Conservation (phyloP, 2,113 vertebrate species). For the Artemisiospiza belli region DNA sequence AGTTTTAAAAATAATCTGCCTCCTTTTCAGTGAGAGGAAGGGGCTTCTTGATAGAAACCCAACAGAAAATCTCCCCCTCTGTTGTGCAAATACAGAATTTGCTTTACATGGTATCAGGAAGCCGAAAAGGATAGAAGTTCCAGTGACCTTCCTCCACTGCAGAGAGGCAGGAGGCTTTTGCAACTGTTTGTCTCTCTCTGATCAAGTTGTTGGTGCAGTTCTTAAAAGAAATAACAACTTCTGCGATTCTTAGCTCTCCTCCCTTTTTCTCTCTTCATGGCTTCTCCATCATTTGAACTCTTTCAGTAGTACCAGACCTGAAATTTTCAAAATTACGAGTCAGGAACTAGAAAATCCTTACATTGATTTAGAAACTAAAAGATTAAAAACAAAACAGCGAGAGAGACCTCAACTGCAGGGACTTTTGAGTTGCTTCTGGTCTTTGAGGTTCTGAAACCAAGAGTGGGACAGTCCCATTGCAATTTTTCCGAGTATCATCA, state of each 20-base stretch:
- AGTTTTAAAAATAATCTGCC: not conserved
- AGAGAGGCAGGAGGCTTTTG: not conserved
- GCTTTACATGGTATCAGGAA: not conserved
- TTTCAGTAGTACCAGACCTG: not conserved
- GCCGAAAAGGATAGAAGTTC: not conserved
- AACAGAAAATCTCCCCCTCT: not conserved
- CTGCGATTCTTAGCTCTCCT: not conserved
- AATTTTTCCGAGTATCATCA: rapidly evolving
- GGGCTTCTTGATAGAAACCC: not conserved
- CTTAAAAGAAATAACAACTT: not conserved
- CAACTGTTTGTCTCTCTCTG: not conserved
- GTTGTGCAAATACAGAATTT: not conserved
- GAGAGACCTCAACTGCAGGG: not conserved
- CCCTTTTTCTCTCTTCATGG: not conserved
- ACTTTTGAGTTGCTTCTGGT: not conserved
- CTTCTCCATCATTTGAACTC: not conserved
- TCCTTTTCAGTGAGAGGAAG: not conserved
- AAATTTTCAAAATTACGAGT: not conserved
- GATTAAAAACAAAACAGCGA: not conserved
- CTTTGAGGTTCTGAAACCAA: not conserved
- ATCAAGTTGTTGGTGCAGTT: not conserved
- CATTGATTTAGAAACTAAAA: constrained; percentile 32
- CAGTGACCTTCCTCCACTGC: not conserved
- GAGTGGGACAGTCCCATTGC: not conserved
- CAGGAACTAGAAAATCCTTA: not conserved